phyloP scores from a whole-genome alignment of 2,888 invertebrate genomes.

The Sarcophaga variegata region DNA sequence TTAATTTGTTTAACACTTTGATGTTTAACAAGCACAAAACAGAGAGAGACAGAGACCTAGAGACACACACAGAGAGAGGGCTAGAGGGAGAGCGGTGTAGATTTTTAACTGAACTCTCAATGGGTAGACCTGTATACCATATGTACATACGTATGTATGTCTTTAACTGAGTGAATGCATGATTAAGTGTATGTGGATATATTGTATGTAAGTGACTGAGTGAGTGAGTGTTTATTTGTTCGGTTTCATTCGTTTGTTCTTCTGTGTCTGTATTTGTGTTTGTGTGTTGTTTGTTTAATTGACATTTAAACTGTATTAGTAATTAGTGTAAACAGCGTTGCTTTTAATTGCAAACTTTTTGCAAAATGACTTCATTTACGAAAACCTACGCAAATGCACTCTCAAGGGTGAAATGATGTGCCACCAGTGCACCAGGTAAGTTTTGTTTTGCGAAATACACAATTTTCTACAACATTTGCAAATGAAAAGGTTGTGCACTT shows the following conservation, averaged over 20 bases:
- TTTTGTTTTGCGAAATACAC: no score
- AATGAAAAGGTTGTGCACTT: slow-evolving; percentile 32
- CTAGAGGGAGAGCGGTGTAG: slow-evolving; percentile 1
- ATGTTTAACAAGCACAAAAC: slow-evolving; percentile 52
- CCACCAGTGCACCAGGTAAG: neutral
- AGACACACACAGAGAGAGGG: neutral
- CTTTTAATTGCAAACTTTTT: slow-evolving; percentile 47
- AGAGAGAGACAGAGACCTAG: neutral
- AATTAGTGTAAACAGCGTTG: slow-evolving; percentile 63
- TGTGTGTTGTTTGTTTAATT: slow-evolving; percentile 43
- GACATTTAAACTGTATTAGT: slow-evolving; percentile 64
- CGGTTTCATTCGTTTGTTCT: neutral
- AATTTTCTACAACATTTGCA: neutral
- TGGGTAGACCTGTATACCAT: neutral
- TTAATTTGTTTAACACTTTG: slow-evolving; percentile 65
- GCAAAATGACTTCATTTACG: slow-evolving; percentile 39
- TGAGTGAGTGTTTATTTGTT: neutral
- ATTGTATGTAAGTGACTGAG: neutral
- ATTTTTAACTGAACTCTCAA: slow-evolving; percentile 20
- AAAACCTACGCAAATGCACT: neutral
- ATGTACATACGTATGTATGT: no score
- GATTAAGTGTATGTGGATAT: slow-evolving; percentile 25
- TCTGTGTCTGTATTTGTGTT: neutral
- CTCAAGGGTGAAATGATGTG: neutral
- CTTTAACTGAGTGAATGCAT: slow-evolving; percentile 7